Base-by-base conservation (phyloP, 2,113 vertebrate genomes). In the Ascaphus truei region DNA sequence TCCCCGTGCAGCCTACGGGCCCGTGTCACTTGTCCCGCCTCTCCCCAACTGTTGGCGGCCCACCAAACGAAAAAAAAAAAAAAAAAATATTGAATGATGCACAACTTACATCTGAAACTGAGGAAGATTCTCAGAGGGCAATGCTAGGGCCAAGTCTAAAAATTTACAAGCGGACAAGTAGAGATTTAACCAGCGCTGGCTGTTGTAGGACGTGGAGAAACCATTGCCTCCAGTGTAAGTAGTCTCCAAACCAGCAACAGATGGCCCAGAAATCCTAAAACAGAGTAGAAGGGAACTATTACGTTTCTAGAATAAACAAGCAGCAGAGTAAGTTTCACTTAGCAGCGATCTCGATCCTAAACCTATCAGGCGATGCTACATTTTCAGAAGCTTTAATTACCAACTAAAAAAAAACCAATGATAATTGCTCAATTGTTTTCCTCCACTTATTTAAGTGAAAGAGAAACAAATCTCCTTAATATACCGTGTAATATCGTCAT, bases 131-230 rank as follows among this genome's bases (percentile, higher is more conserved):
- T 98, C 97, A 4, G 96, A 98, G 5, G 97, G 97, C 62, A 99
- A 85, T 29, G 96, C 94, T 55, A 99, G 76, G 72, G 97, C 96
- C 83, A 99, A 90, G 73, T 99, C 97, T 85, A 99, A 88, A 82
- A 99, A 96, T 81, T 99, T 99, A 83, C 96, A 99, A 72, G 97
- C 97, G 0, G 97, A 98, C 63, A 99, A 87, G 82, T 99, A 99
- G n/a, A 99, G 92, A 81, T 98, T 98, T 77, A 99, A 80, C 97
- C 97, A 99, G 18, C 95, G 94, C 79, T 99, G 96, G 80, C 96
- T 98, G 75, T 98, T 99, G 81, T 99, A 99, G 48, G 97, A 99
- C 1, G 97, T 98, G 56, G 97, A 98, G 80, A 98, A 98, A 56
- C 97, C 97, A 51, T 98, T 99, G 31, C 97, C 96, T 0, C 97